Evolutionary conservation across 2,797 vertebrate species (phyloP).

Genomic region (Eupleurogrammus muticus): DNA sequence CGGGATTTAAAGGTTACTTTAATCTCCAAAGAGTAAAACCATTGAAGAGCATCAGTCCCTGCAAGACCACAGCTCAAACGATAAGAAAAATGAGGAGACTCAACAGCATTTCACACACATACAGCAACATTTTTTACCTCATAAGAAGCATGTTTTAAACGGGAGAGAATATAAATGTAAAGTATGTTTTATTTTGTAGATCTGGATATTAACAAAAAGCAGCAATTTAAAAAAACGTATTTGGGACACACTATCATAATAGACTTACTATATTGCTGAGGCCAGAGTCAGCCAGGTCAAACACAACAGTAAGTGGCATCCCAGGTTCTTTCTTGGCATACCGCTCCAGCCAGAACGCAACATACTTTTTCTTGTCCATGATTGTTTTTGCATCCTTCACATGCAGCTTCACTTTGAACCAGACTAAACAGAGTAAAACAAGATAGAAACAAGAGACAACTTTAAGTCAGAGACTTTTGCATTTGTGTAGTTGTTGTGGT

Average conservation of each 20-base stretch:
- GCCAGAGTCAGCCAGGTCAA: slow-evolving; percentile 96
- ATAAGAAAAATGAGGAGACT: slow-evolving; percentile 43
- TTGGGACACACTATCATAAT: background rate
- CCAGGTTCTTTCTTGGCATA: slow-evolving; percentile 94
- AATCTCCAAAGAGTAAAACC: slow-evolving; percentile 78
- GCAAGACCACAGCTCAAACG: slow-evolving; percentile 51
- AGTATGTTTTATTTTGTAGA: background rate
- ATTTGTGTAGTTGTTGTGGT: background rate
- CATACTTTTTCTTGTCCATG: slow-evolving; percentile 94
- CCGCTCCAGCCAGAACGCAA: slow-evolving; percentile 97
- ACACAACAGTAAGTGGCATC: slow-evolving; percentile 94
- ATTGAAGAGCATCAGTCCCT: slow-evolving; percentile 63
- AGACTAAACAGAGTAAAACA: slow-evolving; percentile 83
- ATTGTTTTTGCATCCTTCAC: slow-evolving; percentile 90
- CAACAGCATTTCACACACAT: slow-evolving; percentile 23
- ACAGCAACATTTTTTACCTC: slow-evolving; percentile 1
- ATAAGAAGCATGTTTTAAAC: slow-evolving; percentile 4
- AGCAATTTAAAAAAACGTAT: background rate
- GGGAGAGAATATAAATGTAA: background rate
- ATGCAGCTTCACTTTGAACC: slow-evolving; percentile 95
- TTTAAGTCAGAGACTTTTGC: background rate
- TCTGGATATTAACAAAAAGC: background rate
- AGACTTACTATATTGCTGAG: slow-evolving; percentile 93
- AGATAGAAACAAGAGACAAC: background rate
- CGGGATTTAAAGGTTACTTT: slow-evolving; percentile 83